Conservation (phyloP, 2,113 vertebrate species). For the Zapus hudsonius region DNA sequence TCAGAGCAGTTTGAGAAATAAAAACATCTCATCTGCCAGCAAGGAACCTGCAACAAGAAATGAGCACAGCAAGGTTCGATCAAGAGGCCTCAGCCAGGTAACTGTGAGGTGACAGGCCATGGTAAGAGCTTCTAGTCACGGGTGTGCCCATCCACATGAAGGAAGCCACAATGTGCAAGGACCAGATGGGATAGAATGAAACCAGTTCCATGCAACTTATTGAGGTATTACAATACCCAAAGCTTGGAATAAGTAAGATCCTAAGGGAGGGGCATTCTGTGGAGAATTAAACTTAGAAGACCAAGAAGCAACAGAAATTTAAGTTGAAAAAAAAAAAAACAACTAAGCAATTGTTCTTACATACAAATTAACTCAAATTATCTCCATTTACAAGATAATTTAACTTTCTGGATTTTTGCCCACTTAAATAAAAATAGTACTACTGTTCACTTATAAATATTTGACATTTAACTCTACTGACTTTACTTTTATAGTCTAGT, state of each 20-base stretch:
- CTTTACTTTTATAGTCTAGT: slow-evolving; percentile 46
- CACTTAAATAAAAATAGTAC: slow-evolving; percentile 67
- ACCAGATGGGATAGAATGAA: too few relatives aligned
- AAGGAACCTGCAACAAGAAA: background rate
- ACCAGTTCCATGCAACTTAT: too few relatives aligned
- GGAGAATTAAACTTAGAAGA: background rate
- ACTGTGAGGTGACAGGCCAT: background rate
- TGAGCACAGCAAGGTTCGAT: background rate
- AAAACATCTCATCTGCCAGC: background rate
- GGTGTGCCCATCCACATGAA: background rate
- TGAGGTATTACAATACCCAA: background rate
- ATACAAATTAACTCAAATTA: slow-evolving; percentile 13
- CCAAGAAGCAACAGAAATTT: background rate
- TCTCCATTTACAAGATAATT: background rate
- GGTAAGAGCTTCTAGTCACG: background rate
- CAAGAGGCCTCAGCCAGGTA: background rate
- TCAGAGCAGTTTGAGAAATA: background rate
- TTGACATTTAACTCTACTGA: slow-evolving; percentile 68
- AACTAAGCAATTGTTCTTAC: background rate
- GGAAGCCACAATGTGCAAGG: background rate
- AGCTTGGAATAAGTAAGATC: background rate
- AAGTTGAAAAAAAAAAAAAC: background rate
- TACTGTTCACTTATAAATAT: slow-evolving; percentile 62
- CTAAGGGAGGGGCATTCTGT: background rate
- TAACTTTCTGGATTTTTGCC: background rate